A percentile compares a stretch with the other conserved stretches of the same genome.
Conservation (phyloP, 2,113 vertebrate genomes). For the Neolamprologus variostigma region DNA sequence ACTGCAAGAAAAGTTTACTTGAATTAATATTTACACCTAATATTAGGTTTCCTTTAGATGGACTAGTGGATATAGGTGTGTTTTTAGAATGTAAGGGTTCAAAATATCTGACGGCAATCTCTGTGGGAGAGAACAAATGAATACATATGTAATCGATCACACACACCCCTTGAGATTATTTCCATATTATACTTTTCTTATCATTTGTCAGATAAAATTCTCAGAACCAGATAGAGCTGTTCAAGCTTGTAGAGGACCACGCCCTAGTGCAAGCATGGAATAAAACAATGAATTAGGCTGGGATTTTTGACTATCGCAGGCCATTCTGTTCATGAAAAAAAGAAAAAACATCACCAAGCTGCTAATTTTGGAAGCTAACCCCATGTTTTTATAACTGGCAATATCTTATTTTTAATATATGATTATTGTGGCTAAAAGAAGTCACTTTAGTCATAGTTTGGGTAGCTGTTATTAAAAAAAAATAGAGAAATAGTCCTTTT, state of each 20-base stretch:
- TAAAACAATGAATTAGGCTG: not conserved
- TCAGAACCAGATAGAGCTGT: not conserved
- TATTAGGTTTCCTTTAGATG: not conserved
- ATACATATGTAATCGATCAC: not conserved
- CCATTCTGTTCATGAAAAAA: not conserved
- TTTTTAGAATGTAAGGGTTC: not conserved
- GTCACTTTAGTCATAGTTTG: not conserved
- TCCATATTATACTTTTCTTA: not conserved
- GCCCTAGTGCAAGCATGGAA: not conserved
- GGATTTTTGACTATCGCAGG: not conserved
- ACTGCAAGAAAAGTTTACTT: not conserved
- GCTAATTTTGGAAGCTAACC: not conserved
- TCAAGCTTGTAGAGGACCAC: not conserved
- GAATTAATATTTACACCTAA: not conserved
- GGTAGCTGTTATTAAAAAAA: not conserved
- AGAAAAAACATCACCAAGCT: not conserved
- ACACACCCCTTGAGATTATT: not conserved
- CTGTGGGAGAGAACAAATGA: not conserved
- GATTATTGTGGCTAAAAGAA: not conserved
- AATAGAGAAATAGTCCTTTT: not conserved
- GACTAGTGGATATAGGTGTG: not conserved
- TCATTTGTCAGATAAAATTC: not conserved
- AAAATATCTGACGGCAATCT: not conserved
- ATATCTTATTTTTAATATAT: not conserved
- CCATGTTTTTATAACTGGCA: not conserved